Evolutionary conservation across 2,888 invertebrate genomes (phyloP).

Genomic region (Arctia plantaginis): DNA sequence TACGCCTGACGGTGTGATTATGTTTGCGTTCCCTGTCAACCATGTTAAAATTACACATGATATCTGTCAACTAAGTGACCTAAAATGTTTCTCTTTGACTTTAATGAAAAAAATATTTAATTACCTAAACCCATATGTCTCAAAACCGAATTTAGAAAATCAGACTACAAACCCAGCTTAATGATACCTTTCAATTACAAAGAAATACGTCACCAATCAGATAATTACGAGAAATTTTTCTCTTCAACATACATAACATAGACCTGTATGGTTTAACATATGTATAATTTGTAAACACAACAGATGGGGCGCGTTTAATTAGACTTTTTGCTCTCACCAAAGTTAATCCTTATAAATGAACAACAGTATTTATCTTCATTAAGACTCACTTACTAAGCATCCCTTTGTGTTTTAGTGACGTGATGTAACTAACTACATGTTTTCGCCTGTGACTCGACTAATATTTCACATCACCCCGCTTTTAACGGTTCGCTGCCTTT

Average conservation of each 20-base stretch:
- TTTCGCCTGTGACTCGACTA: conserved; percentile 81
- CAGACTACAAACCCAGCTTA: neutral
- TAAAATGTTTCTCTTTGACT: neutral
- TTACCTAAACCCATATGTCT: neutral
- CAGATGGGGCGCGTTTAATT: conserved; percentile 65
- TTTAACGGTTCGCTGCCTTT: conserved; percentile 80
- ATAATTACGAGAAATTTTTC: conserved; percentile 20
- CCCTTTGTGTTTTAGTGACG: conserved; percentile 82
- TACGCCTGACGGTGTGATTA: neutral
- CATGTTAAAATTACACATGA: neutral
- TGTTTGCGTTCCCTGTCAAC: neutral
- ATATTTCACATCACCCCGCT: conserved; percentile 83
- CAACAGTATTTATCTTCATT: conserved; percentile 85
- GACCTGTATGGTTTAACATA: conserved; percentile 36
- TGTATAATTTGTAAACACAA: conserved; percentile 56
- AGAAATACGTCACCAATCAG: neutral
- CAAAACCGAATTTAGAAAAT: neutral
- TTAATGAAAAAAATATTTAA: neutral
- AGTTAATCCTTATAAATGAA: conserved; percentile 83
- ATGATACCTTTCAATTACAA: too few relatives aligned
- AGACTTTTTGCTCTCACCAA: conserved; percentile 74
- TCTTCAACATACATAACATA: conserved; percentile 24
- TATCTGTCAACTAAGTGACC: neutral
- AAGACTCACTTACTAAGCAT: conserved; percentile 82
- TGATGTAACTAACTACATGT: conserved; percentile 80